phyloP scores from a whole-genome alignment of 1,140 invertebrate species.

The Macrosteles quadrilineatus region DNA sequence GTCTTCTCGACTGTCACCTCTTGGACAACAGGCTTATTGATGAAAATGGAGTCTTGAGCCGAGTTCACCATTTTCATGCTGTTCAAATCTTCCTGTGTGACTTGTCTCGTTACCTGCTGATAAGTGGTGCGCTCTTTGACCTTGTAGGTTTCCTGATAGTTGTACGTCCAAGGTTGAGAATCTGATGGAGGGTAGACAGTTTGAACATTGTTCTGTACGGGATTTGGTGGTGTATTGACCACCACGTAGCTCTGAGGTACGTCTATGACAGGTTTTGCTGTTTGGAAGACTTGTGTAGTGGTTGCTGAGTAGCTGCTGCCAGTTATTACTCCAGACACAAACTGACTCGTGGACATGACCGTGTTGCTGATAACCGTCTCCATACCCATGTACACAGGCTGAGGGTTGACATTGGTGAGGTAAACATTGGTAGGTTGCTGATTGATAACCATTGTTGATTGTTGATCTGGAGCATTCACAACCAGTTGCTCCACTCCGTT shows the following conservation, averaged over 20 bases:
- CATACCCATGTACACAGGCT: constrained; percentile 76
- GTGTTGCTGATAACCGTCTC: constrained; percentile 84
- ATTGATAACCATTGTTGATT: constrained; percentile 65
- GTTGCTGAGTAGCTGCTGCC: constrained; percentile 77
- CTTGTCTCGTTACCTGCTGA: constrained; percentile 31
- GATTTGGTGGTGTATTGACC: constrained; percentile 55
- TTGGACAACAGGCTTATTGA: constrained; percentile 23
- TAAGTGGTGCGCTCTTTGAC: constrained; percentile 30
- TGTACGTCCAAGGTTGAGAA: constrained; percentile 31
- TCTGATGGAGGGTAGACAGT: constrained; percentile 3
- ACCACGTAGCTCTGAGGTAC: constrained; percentile 60
- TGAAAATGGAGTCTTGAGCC: constrained; percentile 29
- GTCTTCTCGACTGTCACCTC: constrained; percentile 14
- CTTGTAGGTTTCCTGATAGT: constrained; percentile 34
- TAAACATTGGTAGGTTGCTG: constrained; percentile 47
- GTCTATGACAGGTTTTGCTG: constrained; percentile 76
- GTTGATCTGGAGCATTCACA: constrained; percentile 54
- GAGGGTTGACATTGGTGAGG: constrained; percentile 55
- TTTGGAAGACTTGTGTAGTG: constrained; percentile 79
- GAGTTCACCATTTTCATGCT: constrained; percentile 31
- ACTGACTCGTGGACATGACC: constrained; percentile 81
- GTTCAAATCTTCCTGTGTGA: constrained; percentile 32
- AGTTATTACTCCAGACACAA: constrained; percentile 60
- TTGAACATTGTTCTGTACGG: constrained; percentile 37
- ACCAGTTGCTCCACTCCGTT: constrained; percentile 62